Percentiles rank a stretch among this genome's conserved stretches.
Conservation (phyloP, 2,888 invertebrate genomes). For the Chaitophorus viminalis region DNA sequence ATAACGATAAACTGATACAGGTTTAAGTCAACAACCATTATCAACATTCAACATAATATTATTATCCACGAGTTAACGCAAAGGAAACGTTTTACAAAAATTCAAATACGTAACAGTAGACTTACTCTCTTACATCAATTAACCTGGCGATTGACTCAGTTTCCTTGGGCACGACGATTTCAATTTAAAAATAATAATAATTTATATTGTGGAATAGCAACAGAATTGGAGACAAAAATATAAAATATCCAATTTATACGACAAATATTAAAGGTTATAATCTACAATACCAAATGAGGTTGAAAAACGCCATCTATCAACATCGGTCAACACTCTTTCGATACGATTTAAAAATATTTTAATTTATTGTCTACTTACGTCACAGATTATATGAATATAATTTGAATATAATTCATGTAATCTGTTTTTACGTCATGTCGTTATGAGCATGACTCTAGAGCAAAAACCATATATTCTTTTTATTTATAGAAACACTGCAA, state of each 20-base stretch:
- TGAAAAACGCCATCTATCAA: conserved; percentile 38
- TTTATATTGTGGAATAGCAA: neutral
- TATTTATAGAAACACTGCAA: too few relatives aligned
- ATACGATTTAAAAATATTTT: neutral
- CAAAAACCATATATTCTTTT: too few relatives aligned
- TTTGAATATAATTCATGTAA: too few relatives aligned
- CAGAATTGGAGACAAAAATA: neutral
- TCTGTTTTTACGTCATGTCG: too few relatives aligned
- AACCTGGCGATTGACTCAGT: neutral
- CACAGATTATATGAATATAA: too few relatives aligned
- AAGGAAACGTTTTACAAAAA: neutral
- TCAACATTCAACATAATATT: too few relatives aligned
- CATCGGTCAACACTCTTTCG: neutral
- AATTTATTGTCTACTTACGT: too few relatives aligned
- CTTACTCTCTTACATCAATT: neutral
- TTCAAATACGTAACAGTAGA: neutral
- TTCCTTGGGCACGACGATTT: too few relatives aligned
- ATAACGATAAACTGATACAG: too few relatives aligned
- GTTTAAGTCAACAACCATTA: too few relatives aligned
- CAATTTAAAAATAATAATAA: too few relatives aligned
- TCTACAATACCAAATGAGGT: neutral
- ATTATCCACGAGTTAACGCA: neutral
- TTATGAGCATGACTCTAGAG: too few relatives aligned
- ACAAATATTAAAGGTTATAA: neutral
- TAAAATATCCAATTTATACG: neutral